These are phyloP conservation scores for Leptopilina boulardi DNA, from an alignment of 1,140 invertebrate species.

Conservation along the genomic window DNA sequence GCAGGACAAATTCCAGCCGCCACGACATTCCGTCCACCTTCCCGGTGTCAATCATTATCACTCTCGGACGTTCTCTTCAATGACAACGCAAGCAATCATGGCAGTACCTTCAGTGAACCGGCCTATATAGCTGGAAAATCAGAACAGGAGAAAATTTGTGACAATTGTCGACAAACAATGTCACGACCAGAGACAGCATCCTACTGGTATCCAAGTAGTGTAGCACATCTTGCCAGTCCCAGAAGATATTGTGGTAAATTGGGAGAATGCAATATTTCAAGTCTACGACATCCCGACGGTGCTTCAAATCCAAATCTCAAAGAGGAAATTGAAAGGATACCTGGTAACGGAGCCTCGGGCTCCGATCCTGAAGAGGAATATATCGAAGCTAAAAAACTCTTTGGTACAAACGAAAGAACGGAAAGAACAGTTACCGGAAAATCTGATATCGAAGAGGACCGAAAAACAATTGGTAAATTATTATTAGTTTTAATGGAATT, in stretches of 20 bases:
- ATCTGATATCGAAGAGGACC: slow-evolving; percentile 74
- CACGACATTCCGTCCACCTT: slow-evolving; percentile 73
- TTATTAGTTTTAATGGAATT: slow-evolving; percentile 3
- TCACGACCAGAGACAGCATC: slow-evolving; percentile 82
- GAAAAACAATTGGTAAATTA: slow-evolving; percentile 73
- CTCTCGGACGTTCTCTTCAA: slow-evolving; percentile 83
- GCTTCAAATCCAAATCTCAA: slow-evolving; percentile 93
- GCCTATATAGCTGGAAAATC: slow-evolving; percentile 80
- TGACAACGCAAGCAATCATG: slow-evolving; percentile 80
- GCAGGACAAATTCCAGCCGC: slow-evolving; percentile 65
- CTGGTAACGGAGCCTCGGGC: slow-evolving; percentile 82
- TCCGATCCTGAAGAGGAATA: slow-evolving; percentile 79
- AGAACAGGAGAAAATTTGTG: slow-evolving; percentile 85
- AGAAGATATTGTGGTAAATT: slow-evolving; percentile 73
- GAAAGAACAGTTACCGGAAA: slow-evolving; percentile 76
- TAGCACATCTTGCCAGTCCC: slow-evolving; percentile 73
- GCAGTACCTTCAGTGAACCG: slow-evolving; percentile 89
- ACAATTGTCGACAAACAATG: slow-evolving; percentile 85
- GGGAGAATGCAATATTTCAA: slow-evolving; percentile 81
- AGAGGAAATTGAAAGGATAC: slow-evolving; percentile 81
- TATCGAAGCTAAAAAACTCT: slow-evolving; percentile 79
- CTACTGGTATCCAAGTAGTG: slow-evolving; percentile 76
- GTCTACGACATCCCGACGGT: slow-evolving; percentile 89
- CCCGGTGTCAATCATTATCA: slow-evolving; percentile 81
- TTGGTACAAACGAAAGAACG: slow-evolving; percentile 70